Evolutionary conservation across 2,113 vertebrate genomes (phyloP).

Genomic region (Oreotrochilus melanogaster): DNA sequence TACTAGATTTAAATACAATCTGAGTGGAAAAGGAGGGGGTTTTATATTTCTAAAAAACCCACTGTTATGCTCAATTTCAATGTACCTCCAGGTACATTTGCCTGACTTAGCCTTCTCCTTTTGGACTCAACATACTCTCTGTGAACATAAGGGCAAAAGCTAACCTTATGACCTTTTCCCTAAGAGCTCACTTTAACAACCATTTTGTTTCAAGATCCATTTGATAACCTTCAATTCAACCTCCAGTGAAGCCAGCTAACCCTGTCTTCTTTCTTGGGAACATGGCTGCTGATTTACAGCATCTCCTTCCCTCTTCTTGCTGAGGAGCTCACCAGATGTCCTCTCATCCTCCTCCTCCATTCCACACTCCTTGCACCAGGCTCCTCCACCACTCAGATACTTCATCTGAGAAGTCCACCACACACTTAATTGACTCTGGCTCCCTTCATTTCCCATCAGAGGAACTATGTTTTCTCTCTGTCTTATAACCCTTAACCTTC

Average conservation of each 20-base stretch:
- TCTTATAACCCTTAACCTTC: conserved; percentile 53
- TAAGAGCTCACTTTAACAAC: not conserved
- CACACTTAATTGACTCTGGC: not conserved
- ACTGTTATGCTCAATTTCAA: fast-evolving
- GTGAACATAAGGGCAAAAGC: not conserved
- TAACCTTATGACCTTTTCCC: not conserved
- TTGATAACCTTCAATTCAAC: not conserved
- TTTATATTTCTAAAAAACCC: not conserved
- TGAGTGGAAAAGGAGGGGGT: not conserved
- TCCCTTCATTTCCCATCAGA: conserved; percentile 27
- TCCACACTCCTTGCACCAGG: not conserved
- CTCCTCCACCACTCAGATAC: not conserved
- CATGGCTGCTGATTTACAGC: conserved; percentile 26
- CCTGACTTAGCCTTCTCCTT: not conserved
- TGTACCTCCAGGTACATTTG: fast-evolving
- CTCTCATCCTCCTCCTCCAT: not conserved
- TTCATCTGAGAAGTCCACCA: not conserved
- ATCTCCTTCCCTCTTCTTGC: not conserved
- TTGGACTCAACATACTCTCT: not conserved
- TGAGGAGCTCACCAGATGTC: not conserved
- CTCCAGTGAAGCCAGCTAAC: not conserved
- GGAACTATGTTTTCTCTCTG: conserved; percentile 12
- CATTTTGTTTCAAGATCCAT: not conserved
- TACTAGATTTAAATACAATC: not conserved
- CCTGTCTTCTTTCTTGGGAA: not conserved